Percentiles rank a stretch among this genome's conserved stretches.
These are phyloP conservation scores for Mythimna impura DNA, from an alignment of 2,888 invertebrate genomes.

Conservation along the genomic window DNA sequence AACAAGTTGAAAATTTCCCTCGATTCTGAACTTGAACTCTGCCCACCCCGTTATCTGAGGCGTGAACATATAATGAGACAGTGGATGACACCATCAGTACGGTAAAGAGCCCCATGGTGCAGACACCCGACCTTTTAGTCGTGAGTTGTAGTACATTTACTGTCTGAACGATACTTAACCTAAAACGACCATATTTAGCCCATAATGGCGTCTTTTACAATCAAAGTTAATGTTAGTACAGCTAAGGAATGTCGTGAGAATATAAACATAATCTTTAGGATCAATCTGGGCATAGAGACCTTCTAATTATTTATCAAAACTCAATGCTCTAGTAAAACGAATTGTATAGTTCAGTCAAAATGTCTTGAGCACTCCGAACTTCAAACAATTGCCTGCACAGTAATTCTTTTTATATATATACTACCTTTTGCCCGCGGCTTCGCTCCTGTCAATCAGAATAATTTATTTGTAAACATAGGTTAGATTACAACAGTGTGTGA, in stretches of 20 bases:
- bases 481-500: too few species aligned
- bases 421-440: too few species aligned
- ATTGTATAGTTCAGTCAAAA: too few species aligned
- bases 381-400: too few species aligned
- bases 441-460: too few species aligned
- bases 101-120: conserved; percentile 31
- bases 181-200: conserved; percentile 57
- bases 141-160: conserved; percentile 47
- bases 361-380: too few species aligned
- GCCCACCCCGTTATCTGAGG: conserved; percentile 14
- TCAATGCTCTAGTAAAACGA: too few species aligned
- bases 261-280: conserved; percentile 7
- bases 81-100: conserved; percentile 52
- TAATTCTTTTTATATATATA: too few species aligned
- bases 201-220: conserved; percentile 39
- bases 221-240: conserved; percentile 20
- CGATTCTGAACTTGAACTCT: not conserved
- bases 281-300: not conserved
- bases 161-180: conserved; percentile 42
- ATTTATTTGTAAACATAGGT: too few species aligned
- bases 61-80: conserved; percentile 29
- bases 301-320: not conserved
- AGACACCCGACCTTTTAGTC: conserved; percentile 48
- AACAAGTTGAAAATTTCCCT: not conserved
- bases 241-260: not conserved